Percentiles rank a stretch among this genome's conserved stretches.
phyloP scores from a whole-genome alignment of 2,888 invertebrate species.

The Drosophila rellima region DNA sequence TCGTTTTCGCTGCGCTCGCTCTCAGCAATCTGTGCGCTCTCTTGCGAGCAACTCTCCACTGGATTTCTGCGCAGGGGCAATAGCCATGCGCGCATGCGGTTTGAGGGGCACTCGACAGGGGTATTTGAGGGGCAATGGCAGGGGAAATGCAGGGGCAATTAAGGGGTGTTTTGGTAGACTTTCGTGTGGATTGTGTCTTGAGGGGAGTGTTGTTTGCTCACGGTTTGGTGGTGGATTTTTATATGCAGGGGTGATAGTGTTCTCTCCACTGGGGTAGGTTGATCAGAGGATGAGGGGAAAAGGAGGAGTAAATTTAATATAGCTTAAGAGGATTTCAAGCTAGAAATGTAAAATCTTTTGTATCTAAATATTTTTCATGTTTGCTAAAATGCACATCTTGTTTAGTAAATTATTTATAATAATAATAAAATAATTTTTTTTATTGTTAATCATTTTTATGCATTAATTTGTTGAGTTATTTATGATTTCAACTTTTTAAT shows the following conservation, averaged over 20 bases:
- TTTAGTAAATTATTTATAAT: too few relatives aligned
- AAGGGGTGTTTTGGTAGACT: conserved; percentile 52
- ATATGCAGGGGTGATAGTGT: conserved; percentile 8
- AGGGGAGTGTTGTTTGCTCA: conserved; percentile 19
- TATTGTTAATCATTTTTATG: neutral
- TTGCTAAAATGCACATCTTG: too few relatives aligned
- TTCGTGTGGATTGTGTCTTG: conserved; percentile 42
- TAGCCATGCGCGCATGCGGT: conserved; percentile 54
- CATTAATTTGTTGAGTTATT: neutral
- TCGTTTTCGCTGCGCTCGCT: conserved; percentile 24
- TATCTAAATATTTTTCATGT: neutral
- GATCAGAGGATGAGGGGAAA: neutral
- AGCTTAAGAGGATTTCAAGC: neutral
- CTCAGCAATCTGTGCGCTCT: conserved; percentile 15
- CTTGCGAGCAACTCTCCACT: conserved; percentile 57
- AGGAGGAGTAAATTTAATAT: neutral
- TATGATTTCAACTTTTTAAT: neutral
- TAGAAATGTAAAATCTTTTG: neutral
- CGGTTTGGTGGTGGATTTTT: conserved; percentile 35
- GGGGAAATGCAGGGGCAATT: conserved; percentile 53
- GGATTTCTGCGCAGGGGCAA: conserved; percentile 43
- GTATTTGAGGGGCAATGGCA: conserved; percentile 46
- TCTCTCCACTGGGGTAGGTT: conserved; percentile 39
- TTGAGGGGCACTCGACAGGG: conserved; percentile 37
- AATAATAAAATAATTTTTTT: too few relatives aligned